A percentile compares a stretch with the other conserved stretches of the same genome.
Conservation (phyloP, 2,888 invertebrate genomes). For the Drepanosiphum platanoidis region DNA sequence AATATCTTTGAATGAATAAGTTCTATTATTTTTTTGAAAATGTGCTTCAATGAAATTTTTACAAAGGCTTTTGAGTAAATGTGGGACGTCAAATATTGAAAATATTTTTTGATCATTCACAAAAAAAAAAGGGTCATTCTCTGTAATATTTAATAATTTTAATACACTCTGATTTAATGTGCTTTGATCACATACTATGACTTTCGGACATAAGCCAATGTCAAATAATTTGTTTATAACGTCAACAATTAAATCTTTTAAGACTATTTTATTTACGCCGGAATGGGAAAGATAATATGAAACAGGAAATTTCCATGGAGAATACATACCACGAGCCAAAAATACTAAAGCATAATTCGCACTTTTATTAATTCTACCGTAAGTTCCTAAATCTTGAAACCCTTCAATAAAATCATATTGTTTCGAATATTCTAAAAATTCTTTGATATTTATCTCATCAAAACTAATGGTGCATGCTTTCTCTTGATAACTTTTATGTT, state of each 20-base stretch:
- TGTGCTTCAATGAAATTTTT: constrained; percentile 64
- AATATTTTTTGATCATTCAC: constrained; percentile 63
- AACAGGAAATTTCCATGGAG: constrained; percentile 65
- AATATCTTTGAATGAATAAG: constrained; percentile 63
- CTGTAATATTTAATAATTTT: constrained; percentile 63
- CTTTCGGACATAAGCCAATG: constrained; percentile 63
- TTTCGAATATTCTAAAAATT: constrained; percentile 62
- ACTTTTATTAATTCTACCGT: constrained; percentile 62
- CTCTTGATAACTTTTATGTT: neutral
- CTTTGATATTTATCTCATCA: constrained; percentile 9
- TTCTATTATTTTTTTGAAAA: constrained; percentile 56
- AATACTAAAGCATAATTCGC: constrained; percentile 65
- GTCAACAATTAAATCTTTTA: constrained; percentile 62
- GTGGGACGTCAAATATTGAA: constrained; percentile 64
- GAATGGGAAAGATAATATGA: constrained; percentile 63
- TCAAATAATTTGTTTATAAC: constrained; percentile 13
- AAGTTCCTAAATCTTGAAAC: constrained; percentile 64
- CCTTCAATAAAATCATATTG: constrained; percentile 63
- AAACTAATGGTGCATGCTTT: constrained; percentile 2
- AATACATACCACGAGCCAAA: constrained; percentile 64
- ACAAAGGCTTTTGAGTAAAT: constrained; percentile 64
- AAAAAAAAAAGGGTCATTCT: constrained; percentile 63
- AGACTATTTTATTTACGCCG: constrained; percentile 55
- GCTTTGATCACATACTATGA: constrained; percentile 64
- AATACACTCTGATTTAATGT: constrained; percentile 63